Evolutionary conservation across 2,888 invertebrate genomes (phyloP).

Genomic region (Acrobasis consociella): DNA sequence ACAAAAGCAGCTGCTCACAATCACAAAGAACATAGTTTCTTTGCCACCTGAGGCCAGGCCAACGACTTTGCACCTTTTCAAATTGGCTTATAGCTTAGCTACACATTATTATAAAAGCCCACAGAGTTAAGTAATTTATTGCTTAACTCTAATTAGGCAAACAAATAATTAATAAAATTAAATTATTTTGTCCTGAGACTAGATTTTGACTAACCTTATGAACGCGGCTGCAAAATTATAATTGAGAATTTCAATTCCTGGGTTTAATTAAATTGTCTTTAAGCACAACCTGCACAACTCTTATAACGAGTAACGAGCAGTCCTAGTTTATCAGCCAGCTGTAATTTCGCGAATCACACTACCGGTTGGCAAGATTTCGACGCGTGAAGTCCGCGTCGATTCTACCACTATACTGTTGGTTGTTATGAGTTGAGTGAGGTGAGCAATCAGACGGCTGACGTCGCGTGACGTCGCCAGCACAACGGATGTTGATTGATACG

Average conservation of each 20-base stretch:
- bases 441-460: conserved; percentile 44
- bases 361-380: conserved; percentile 47
- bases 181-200: neutral
- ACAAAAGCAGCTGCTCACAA: neutral
- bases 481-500: conserved; percentile 42
- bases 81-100: neutral
- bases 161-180: too few species aligned
- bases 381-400: conserved; percentile 55
- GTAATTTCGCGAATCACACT: conserved; percentile 44
- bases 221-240: neutral
- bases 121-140: neutral
- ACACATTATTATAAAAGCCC: neutral
- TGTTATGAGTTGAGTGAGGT: conserved; percentile 2
- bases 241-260: neutral
- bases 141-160: too few species aligned
- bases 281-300: conserved; percentile 42
- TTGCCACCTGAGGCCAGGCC: neutral
- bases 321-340: conserved; percentile 40
- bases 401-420: conserved; percentile 57
- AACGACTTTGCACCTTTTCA: neutral
- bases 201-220: neutral
- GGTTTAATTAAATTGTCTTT: neutral
- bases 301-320: conserved; percentile 40
- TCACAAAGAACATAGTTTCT: conserved; percentile 1
- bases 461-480: conserved; percentile 54